Percentiles rank a stretch among this genome's conserved stretches.
These are phyloP conservation scores for Eupsilia transversa DNA, from an alignment of 2,888 invertebrate genomes.

Conservation along the genomic window DNA sequence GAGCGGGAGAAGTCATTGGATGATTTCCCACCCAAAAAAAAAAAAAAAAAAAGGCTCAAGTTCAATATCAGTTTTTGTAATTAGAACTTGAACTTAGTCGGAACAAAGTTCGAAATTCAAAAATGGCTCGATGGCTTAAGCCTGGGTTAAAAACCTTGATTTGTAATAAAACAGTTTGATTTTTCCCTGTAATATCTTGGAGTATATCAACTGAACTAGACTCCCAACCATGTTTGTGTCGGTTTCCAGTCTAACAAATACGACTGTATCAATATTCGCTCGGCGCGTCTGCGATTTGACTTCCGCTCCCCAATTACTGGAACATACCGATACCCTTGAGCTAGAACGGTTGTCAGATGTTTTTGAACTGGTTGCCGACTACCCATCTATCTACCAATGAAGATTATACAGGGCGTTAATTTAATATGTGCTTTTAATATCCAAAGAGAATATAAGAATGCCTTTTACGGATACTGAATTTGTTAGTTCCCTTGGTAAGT, in stretches of 20 bases:
- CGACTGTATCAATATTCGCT: slow-evolving; percentile 7
- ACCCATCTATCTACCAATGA: not conserved
- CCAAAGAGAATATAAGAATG: not conserved
- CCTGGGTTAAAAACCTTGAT: not conserved
- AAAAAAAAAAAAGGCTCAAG: too few species aligned
- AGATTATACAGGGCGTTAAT: not conserved
- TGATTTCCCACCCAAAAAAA: too few species aligned
- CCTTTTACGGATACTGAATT: not conserved
- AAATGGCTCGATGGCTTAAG: not conserved
- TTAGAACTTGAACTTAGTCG: not conserved
- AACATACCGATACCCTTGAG: slow-evolving; percentile 5
- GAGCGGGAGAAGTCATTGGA: too few species aligned
- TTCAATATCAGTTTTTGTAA: not conserved
- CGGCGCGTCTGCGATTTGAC: slow-evolving; percentile 20
- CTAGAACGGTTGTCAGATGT: slow-evolving; percentile 1
- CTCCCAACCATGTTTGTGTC: not conserved
- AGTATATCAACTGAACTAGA: not conserved
- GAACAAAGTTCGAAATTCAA: not conserved
- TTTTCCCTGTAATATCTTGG: not conserved
- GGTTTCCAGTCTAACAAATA: slow-evolving; percentile 26
- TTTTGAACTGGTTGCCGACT: not conserved
- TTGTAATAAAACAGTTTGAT: not conserved
- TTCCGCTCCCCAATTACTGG: slow-evolving; percentile 8
- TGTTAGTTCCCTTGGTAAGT: not conserved
- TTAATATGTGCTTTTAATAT: not conserved